phyloP scores from a whole-genome alignment of 2,797 vertebrate genomes.

The Cirrhinus mrigala region DNA sequence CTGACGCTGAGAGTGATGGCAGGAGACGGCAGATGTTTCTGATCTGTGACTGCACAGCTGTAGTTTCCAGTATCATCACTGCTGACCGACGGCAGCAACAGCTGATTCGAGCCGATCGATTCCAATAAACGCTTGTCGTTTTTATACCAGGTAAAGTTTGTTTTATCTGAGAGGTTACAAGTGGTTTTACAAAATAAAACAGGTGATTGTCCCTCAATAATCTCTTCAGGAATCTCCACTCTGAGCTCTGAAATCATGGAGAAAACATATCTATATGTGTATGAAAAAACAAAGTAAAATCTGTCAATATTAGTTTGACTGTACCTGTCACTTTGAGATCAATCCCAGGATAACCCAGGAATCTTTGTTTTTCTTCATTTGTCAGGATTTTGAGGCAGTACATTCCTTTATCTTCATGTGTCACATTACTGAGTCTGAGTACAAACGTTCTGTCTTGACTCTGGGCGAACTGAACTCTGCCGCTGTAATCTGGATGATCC shows the following conservation, averaged over 20 bases:
- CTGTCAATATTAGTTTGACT: no score
- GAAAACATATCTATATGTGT: no score
- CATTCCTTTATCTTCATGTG: neutral
- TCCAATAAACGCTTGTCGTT: neutral
- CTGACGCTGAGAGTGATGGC: conserved; percentile 12
- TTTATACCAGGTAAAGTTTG: conserved; percentile 7
- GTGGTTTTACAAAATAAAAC: neutral
- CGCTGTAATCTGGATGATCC: neutral
- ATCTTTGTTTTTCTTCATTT: fast-evolving
- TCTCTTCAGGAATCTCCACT: conserved; percentile 11
- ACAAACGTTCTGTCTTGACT: no score
- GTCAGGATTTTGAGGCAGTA: neutral
- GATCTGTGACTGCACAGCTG: conserved; percentile 12
- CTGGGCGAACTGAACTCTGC: neutral
- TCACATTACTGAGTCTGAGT: neutral
- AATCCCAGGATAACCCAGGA: neutral
- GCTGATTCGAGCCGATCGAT: neutral
- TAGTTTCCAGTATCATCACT: conserved; percentile 24
- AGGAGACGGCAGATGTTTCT: neutral
- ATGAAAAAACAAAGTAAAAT: neutral
- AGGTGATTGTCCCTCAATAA: neutral
- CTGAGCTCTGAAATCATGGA: conserved; percentile 15
- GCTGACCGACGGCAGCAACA: neutral
- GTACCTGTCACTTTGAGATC: conserved; percentile 7
- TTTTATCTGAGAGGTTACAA: neutral